Evolutionary conservation across 1,140 invertebrate genomes (phyloP), one percentile per base, ranked within the genome.

Genomic region (Heliconius hermathena): DNA sequence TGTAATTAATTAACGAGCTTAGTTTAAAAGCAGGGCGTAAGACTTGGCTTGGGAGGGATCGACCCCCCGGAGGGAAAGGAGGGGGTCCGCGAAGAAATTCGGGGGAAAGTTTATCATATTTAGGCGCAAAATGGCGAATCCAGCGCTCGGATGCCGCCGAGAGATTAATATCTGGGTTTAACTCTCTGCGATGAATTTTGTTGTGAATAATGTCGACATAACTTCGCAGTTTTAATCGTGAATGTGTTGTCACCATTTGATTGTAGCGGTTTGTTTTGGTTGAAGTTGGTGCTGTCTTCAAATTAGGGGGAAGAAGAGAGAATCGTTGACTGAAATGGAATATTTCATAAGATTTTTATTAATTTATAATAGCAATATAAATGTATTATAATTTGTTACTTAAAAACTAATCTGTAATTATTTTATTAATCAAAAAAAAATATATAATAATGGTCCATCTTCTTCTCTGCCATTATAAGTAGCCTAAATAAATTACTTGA

Each of bases 1-100:
- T 93, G 91, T 93, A 94, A 94, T 94, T 94, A 94, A 94, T 94
- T 94, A 94, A 94, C 92, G 93, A 93, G 92, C 93, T 94, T 94
- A 94, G 92, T 93, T 94, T 94, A 94, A 94, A 94, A 94, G 93
- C 93, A 93, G 92, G 92, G 92, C 90, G 91, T 94, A 93, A 94
- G 91, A 91, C 91, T 91, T 88, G 90, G 88, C 88, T 88, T 79
- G 88, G 88, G 87, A 83, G 89, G 88, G 79, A 81, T 81, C 81
- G 80, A 72, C 71, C 88, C 86, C 75, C 88, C 81, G 73, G 82
- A 80, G 81, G 80, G 86, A 86, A 90, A 93, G 89, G 83, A 80
- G 85, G 90, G 90, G 88, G 90, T 84, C 84, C 83, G 82, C 80
- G 85, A 94, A 91, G 89, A 94, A 94, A 92, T 94, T 92, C 86